Base-by-base conservation (phyloP, 2,888 invertebrate species). In the Agriopis leucophaearia region DNA sequence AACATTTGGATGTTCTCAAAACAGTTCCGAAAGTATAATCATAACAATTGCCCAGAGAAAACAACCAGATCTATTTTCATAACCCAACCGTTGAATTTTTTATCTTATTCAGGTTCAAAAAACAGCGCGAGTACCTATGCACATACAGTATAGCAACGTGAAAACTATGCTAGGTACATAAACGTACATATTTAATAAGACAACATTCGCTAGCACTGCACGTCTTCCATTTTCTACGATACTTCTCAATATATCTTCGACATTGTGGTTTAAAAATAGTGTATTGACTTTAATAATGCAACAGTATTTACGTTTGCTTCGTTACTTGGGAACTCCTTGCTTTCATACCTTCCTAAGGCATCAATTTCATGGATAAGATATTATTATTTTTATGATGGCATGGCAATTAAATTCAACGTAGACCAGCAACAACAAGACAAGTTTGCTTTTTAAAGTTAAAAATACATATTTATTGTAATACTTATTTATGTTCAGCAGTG, bases 1-100 rank as follows among this genome's bases (percentile, higher is more conserved):
- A 83, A 81, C 86, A 84, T 81, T 73, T 77, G 88, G 76, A 62
- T 71, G 75, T 82, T 86, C 80, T 88, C 85, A 85, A 81, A 88
- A 85, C 82, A 82, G 76, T 78, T 83, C 79, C 66, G 75, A 77
- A 80, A 80, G 51, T 83, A 78, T 85, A 83, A 80, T 82, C 78
- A 85, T 83, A 88, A 87, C 84, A 88, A 75, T 76, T 75, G 69
- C 67, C 62, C 63, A 72, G 74, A 69, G 69, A 75, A 81, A 81
- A 77, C 76, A 80, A 84, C 80, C 82, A 79, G 77, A 81, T 78
- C 75, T 71, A 72, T 67, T 63, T 74, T 74, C 65, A 75, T 75
- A 78, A 78, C 75, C 73, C 75, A 78, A 47, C 38, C 52, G 70
- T 75, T 69, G 60, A 27, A 70, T 66, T 47, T 52, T 62, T 62